A percentile compares a stretch with the other conserved stretches of the same genome.
phyloP scores from a whole-genome alignment of 2,113 vertebrate species.

The Sinosuthora webbiana region DNA sequence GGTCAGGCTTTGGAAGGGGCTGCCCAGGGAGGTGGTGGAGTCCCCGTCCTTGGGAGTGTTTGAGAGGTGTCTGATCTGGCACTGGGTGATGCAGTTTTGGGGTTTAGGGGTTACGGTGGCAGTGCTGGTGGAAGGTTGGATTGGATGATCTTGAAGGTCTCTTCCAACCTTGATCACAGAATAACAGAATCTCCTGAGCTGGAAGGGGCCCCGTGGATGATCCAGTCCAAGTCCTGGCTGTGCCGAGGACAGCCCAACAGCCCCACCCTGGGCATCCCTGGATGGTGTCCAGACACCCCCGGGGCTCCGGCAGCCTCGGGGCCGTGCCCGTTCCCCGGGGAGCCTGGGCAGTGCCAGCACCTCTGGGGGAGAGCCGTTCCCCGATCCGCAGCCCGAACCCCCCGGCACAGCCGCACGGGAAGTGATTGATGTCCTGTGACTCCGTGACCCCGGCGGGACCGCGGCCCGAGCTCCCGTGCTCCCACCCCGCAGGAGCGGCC shows the following conservation, averaged over 20 bases:
- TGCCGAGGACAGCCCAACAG: background rate
- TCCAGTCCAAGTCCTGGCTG: accelerated
- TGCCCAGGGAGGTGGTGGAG: background rate
- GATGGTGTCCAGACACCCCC: accelerated
- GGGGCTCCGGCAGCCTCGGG: background rate
- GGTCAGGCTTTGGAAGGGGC: background rate
- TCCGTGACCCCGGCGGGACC: background rate
- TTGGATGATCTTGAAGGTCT: too few relatives aligned
- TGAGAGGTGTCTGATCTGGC: background rate
- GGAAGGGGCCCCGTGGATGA: background rate
- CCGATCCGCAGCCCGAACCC: accelerated
- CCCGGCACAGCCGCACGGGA: accelerated
- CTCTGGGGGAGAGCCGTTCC: background rate
- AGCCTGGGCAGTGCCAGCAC: background rate
- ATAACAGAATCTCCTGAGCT: background rate
- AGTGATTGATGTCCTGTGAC: accelerated
- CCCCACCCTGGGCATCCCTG: accelerated
- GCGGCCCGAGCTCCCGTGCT: background rate
- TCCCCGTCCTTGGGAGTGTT: too few relatives aligned
- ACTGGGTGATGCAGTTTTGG: background rate
- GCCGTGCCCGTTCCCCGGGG: background rate
- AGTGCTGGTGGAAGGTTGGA: background rate
- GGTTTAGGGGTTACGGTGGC: too few relatives aligned
- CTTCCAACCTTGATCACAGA: background rate
- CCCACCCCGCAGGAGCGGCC: background rate